phyloP scores from a whole-genome alignment of 30 jellyfish, hydroid and myxozoan genomes.

The Aurelia coerulea region DNA sequence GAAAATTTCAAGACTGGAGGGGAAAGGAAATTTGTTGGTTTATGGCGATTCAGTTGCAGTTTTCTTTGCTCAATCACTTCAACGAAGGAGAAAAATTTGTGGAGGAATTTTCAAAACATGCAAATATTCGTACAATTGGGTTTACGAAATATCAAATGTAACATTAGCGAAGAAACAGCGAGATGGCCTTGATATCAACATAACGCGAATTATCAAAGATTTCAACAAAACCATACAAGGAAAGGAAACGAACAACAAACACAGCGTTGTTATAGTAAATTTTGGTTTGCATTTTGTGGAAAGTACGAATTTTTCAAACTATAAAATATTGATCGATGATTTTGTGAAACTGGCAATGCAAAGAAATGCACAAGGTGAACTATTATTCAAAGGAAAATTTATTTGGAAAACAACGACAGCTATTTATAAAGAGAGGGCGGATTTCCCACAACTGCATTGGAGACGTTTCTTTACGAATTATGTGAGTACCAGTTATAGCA shows the following conservation, averaged over 20 bases:
- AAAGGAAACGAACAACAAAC: background rate
- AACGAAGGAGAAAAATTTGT: slow-evolving; percentile 40
- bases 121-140: slow-evolving; percentile 60
- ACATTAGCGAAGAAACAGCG: slow-evolving; percentile 41
- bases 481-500: slow-evolving; percentile 17
- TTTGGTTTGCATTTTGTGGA: slow-evolving; percentile 86
- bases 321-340: slow-evolving; percentile 26
- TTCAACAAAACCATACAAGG: slow-evolving; percentile 2
- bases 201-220: slow-evolving; percentile 33
- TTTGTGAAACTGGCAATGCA: slow-evolving; percentile 17
- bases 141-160: slow-evolving; percentile 38
- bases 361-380: slow-evolving; percentile 7
- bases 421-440: slow-evolving; percentile 74
- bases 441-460: slow-evolving; percentile 74
- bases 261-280: slow-evolving; percentile 52
- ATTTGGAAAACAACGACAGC: slow-evolving; percentile 85
- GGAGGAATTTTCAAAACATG: slow-evolving; percentile 51
- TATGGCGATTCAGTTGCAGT: slow-evolving; percentile 81
- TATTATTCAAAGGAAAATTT: slow-evolving; percentile 22
- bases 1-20: too few relatives aligned
- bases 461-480: slow-evolving; percentile 72
- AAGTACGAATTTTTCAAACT: slow-evolving; percentile 64
- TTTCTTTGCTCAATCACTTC: slow-evolving; percentile 62
- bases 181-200: slow-evolving; percentile 47
- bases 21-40: slow-evolving; percentile 52